A percentile compares a stretch with the other conserved stretches of the same genome.
Conservation (phyloP, 2,113 vertebrate genomes). For the Aldabrachelys gigantea region DNA sequence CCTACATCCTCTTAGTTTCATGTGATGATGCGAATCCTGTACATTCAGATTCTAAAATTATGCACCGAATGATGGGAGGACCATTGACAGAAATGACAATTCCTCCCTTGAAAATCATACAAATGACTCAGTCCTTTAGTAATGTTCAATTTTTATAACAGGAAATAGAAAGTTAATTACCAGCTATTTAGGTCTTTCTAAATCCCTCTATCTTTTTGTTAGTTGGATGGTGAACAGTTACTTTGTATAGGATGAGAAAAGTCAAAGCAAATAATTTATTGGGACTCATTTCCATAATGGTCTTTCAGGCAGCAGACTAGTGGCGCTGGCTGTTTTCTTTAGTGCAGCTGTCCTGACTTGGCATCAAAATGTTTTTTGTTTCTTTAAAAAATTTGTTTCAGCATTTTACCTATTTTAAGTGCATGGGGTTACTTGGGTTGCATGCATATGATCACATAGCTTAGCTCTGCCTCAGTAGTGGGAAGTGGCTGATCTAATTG, state of each 20-base stretch:
- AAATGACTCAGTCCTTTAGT: constrained; percentile 67
- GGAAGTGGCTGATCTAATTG: not conserved
- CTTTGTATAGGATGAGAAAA: constrained; percentile 73
- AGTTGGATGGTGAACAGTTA: constrained; percentile 79
- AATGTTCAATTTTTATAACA: constrained; percentile 80
- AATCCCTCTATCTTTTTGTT: constrained; percentile 63
- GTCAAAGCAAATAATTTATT: constrained; percentile 83
- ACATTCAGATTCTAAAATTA: constrained; percentile 76
- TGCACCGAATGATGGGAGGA: constrained; percentile 49
- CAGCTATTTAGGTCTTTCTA: constrained; percentile 79
- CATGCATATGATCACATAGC: not conserved
- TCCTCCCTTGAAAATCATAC: constrained; percentile 62
- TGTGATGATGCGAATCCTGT: constrained; percentile 55
- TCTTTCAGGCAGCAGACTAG: constrained; percentile 67
- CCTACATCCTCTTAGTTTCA: constrained; percentile 51
- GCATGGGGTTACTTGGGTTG: not conserved
- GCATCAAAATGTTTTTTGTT: constrained; percentile 57
- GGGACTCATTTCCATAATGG: constrained; percentile 75
- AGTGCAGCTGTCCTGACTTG: constrained; percentile 39
- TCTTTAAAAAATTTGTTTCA: not conserved
- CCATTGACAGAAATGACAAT: constrained; percentile 56
- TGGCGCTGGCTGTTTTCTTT: constrained; percentile 58
- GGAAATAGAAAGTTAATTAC: constrained; percentile 84
- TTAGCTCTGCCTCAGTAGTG: not conserved
- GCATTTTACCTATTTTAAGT: constrained; percentile 32